Evolutionary conservation across 2,888 invertebrate genomes (phyloP), one percentile per base, ranked within the genome.

Genomic region (Tetheella fluctuosa): DNA sequence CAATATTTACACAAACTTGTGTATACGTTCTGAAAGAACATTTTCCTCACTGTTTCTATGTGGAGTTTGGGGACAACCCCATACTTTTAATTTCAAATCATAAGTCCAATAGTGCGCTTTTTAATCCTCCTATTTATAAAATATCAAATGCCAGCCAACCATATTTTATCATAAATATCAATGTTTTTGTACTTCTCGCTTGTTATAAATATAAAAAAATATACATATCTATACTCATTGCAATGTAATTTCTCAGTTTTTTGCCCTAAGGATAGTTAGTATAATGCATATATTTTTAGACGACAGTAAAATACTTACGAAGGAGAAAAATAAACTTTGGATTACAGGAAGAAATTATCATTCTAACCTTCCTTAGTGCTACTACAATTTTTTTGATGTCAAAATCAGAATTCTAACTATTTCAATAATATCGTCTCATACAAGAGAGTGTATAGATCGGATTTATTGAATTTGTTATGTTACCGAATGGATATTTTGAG

Each of bases 231-330:
- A 70, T 69, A 70, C 69, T 71, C 64, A 73, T 73, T 73, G 68
- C 73, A 66, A 76, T 73, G 74, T 73, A 71, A n/a, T 76, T 70
- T 69, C 63, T 68, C 71, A 74, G 69, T 69, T 63, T 39, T 37
- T 23, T 15, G 55, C 59, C 58, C 59, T 28, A 30, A 57, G 25
- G 25, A 57, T 20, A 28, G 30, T 60, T 60, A 55, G 64, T 59
- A 62, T 63, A 5, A 4, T 15, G 1, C 30, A 30, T 8, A 37
- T 15, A 37, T 37, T 3, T 15, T 37, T 37, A 13, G 37, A 37
- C 7, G 30, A 30, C 1, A 30, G 1, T 30, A 30, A 8, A 10
- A 30, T 10, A 30, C 7, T 10, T 2, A 34, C 13, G 13, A 7
- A 34, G 12, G 6, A 34, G 34, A 34, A 13, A 34, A 13, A 34